These are phyloP conservation scores for Hippocampus abdominalis DNA, from an alignment of 2,113 vertebrate species.

Conservation along the genomic window DNA sequence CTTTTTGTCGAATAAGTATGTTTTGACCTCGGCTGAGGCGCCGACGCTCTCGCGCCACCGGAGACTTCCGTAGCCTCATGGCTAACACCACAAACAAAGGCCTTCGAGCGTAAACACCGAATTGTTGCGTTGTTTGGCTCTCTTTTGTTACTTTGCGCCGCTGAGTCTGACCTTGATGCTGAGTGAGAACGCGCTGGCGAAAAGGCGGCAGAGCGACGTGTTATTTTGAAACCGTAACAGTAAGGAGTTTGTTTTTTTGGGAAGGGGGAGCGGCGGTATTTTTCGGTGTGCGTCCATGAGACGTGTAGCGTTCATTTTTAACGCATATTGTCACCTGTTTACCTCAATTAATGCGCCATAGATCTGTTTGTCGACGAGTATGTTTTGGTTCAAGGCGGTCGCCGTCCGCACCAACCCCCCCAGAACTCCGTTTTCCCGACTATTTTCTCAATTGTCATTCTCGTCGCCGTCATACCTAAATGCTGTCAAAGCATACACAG, in stretches of 20 bases:
- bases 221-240: constrained; percentile 59
- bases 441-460: too few relatives aligned
- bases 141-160: constrained; percentile 48
- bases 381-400: too few relatives aligned
- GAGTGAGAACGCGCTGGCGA: constrained; percentile 48
- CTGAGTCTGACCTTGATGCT: constrained; percentile 54
- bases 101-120: constrained; percentile 62
- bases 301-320: too few relatives aligned
- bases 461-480: too few relatives aligned
- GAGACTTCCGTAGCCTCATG: constrained; percentile 44
- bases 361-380: too few relatives aligned
- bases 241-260: constrained; percentile 17
- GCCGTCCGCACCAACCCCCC: too few relatives aligned
- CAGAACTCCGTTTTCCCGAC: too few relatives aligned
- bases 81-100: constrained; percentile 13
- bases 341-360: too few relatives aligned
- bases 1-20: constrained; percentile 1
- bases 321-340: too few relatives aligned
- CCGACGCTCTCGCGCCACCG: constrained; percentile 62
- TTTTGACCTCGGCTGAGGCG: constrained; percentile 53
- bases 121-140: constrained; percentile 48
- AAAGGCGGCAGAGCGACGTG: constrained; percentile 41
- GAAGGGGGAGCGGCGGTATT: too few relatives aligned
- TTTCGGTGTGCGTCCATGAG: too few relatives aligned
- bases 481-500: too few relatives aligned